Evolutionary conservation across 2,797 vertebrate genomes (phyloP).

Genomic region (Scyliorhinus canicula): DNA sequence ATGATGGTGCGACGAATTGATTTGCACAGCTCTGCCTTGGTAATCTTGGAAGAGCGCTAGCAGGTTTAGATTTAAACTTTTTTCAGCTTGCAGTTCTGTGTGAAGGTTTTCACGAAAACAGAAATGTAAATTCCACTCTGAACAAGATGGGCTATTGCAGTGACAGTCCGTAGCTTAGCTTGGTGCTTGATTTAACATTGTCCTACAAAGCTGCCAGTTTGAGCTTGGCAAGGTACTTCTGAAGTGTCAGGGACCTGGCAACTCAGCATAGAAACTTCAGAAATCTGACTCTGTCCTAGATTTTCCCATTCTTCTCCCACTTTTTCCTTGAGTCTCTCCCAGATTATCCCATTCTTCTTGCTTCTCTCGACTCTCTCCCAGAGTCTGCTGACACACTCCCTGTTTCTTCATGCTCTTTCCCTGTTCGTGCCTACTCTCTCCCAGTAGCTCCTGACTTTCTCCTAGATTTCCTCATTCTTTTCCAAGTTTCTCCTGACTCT

Average conservation of each 20-base stretch:
- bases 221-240: neutral
- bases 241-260: slow-evolving; percentile 14
- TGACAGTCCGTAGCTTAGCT: neutral
- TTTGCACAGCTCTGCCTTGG: neutral
- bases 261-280: neutral
- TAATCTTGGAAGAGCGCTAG: neutral
- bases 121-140: neutral
- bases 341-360: neutral
- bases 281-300: too few relatives aligned
- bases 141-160: neutral
- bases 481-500: neutral
- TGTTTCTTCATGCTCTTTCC: too few relatives aligned
- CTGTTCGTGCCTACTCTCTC: too few relatives aligned
- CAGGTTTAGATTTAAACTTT: neutral
- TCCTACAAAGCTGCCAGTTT: neutral
- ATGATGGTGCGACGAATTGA: slow-evolving; percentile 22
- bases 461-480: too few relatives aligned
- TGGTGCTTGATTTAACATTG: neutral
- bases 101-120: neutral
- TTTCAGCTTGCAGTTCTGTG: neutral
- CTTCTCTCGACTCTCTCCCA: neutral
- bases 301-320: neutral
- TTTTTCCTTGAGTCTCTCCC: neutral
- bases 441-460: neutral
- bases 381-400: neutral